phyloP scores from a whole-genome alignment of 2,888 invertebrate species.

The Vanessa cardui region DNA sequence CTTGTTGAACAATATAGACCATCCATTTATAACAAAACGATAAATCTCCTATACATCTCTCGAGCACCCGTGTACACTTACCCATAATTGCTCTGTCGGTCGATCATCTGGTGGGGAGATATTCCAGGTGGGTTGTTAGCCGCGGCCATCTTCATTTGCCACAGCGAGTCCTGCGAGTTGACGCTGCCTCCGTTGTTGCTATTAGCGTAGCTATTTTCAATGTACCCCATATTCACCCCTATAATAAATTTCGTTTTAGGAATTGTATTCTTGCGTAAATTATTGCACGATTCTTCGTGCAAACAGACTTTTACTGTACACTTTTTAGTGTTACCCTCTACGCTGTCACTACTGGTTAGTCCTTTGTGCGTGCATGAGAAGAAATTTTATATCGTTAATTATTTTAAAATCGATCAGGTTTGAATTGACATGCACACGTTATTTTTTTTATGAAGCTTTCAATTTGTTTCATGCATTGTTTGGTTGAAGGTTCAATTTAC shows the following conservation, averaged over 20 bases:
- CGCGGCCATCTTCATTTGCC: conserved; percentile 97
- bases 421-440: conserved; percentile 1
- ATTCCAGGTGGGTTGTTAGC: conserved; percentile 86
- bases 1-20: no score
- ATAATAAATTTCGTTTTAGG: conserved; percentile 31
- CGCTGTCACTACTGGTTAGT: conserved; percentile 58
- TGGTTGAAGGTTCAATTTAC: no score
- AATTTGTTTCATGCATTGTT: no score
- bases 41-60: background rate
- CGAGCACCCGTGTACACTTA: conserved; percentile 42
- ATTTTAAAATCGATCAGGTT: background rate
- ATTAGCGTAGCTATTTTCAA: conserved; percentile 96
- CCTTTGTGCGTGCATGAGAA: conserved; percentile 45
- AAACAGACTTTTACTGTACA: conserved; percentile 39
- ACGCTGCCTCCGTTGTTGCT: conserved; percentile 98
- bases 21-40: background rate
- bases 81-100: conserved; percentile 87
- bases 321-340: conserved; percentile 55
- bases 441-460: no score
- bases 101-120: conserved; percentile 78
- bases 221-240: conserved; percentile 95
- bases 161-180: conserved; percentile 96
- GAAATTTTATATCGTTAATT: conserved; percentile 30
- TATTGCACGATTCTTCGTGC: conserved; percentile 37
- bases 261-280: conserved; percentile 17